Evolutionary conservation across 37 sponge, comb jelly and placozoan species (phyloP), one percentile per base, ranked within the genome.

Genomic region (Halichondria panicea): DNA sequence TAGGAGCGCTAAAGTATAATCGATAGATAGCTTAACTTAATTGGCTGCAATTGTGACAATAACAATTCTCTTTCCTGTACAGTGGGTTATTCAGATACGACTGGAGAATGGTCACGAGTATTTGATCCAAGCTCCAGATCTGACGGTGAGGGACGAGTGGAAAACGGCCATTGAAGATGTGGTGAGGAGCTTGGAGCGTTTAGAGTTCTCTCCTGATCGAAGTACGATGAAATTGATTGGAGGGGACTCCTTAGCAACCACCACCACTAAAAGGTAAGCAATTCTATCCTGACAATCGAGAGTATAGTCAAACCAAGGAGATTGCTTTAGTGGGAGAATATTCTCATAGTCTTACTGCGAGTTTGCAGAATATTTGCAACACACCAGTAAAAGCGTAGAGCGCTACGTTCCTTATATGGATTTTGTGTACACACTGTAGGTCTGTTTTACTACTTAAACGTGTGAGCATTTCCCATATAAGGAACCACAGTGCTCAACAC

Each of bases 61-160:
- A 4, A 25, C 54, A 38, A 6, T 32, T 6, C 32, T 24, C 52
- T 31, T 35, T 2, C 19, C 8, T 43, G 33, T 80, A 1, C 56
- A 89, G 90, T 89, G 80, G 75, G 27, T 83, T 24, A 35, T 89
- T 0, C 68, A 68, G 24, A 21, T 89, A 8, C 68, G 68, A 0
- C 79, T 84, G 1, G 25, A 34, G 15, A 71, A 74, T 18, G 82
- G 85, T 0, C 74, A 59, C 32, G 75, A 78, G 48, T 88, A 58
- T 60, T 25, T 88, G 46, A 82, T 92, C 39, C 85, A 92, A 38
- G 93, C 93, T 4, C 74, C 81, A 0, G 89, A 92, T 70, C 67
- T 73, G 52, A 50, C 19, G 31, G 25, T 57, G 1, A 62, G 82
- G 5, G 81, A 80, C 0, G 85, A 76, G n/a, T 92, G 93, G 93